Base-by-base conservation (phyloP, 53 echinoderm and acorn worm species). In the Echinarachnius parma region DNA sequence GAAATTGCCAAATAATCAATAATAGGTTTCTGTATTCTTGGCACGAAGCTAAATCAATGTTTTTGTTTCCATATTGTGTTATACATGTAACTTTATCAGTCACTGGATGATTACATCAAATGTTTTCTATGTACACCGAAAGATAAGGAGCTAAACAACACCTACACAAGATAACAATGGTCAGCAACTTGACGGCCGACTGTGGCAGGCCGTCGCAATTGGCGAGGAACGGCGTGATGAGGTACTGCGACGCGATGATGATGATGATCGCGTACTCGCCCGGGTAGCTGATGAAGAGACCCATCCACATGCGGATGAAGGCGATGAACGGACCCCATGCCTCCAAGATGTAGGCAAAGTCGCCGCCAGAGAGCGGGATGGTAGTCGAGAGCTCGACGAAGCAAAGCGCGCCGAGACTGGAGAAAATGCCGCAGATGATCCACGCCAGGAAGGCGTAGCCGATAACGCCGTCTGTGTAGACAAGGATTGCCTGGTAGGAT, bases 271-370 rank as follows among this genome's bases (percentile, higher is more conserved):
- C 79, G 53, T 44, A 54, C 14, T 64, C 64, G 64, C 79, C 79
- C 7, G 79, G 64, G 42, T 66, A 53, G 55, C 64, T 57, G 53
- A 66, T 55, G 23, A 78, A 64, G 30, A 78, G 22, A 11, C 56
- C 44, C 65, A 66, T 78, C 79, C 79, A 78, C 65, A 78, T 78
- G 16, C 79, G 79, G 42, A 78, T 48, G 66, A 78, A 78, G 25
- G 79, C 79, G 45, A 78, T 66, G 55, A 78, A 55, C 22, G 79
- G 79, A 4, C 79, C 79, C 46, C 42, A 78, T 9, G 79, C 64
- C 21, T 78, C 27, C 26, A 78, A 44, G 39, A 78, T 64, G 66
- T 78, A 78, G 18, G 66, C 66, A 66, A 65, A 78, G 58, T 78
- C 79, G 55, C 79, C 79, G 13, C 79, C 79, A 21, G 79, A 78